Conservation (phyloP, 1,140 invertebrate species). For the Diabrotica undecimpunctata region DNA sequence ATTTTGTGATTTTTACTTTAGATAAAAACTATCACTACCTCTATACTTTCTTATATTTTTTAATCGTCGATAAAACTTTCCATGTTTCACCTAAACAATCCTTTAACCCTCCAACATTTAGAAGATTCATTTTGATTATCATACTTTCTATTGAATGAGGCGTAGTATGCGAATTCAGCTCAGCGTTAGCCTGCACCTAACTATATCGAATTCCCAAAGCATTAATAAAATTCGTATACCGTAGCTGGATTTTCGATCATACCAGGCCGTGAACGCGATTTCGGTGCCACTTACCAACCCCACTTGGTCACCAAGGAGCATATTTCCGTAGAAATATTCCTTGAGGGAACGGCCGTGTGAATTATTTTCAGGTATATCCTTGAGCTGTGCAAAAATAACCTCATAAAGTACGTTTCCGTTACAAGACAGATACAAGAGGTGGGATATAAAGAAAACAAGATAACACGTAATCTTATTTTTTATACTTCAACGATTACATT, state of each 20-base stretch:
- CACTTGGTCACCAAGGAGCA: constrained; percentile 20
- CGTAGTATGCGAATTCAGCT: background rate
- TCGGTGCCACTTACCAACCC: constrained; percentile 8
- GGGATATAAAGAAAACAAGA: too few species aligned
- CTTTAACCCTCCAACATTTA: background rate
- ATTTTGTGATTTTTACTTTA: too few species aligned
- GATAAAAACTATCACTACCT: too few species aligned
- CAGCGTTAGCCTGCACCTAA: background rate
- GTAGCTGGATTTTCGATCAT: constrained; percentile 16
- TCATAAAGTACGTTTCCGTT: constrained; percentile 10
- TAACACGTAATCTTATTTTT: too few species aligned
- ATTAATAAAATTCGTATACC: constrained; percentile 15
- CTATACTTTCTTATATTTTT: too few species aligned
- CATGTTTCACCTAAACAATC: too few species aligned
- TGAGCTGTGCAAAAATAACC: constrained; percentile 20
- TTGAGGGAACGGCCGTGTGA: constrained; percentile 18
- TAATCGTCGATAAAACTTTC: too few species aligned
- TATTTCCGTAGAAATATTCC: constrained; percentile 26
- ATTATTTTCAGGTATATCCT: constrained; percentile 26
- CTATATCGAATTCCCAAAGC: constrained; percentile 14
- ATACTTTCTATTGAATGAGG: background rate
- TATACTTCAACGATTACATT: too few species aligned
- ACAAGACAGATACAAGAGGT: background rate
- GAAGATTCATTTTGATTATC: constrained; percentile 2
- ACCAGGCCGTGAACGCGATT: constrained; percentile 12